Base-by-base conservation (phyloP, 2,888 invertebrate genomes). In the Mythimna loreyi region DNA sequence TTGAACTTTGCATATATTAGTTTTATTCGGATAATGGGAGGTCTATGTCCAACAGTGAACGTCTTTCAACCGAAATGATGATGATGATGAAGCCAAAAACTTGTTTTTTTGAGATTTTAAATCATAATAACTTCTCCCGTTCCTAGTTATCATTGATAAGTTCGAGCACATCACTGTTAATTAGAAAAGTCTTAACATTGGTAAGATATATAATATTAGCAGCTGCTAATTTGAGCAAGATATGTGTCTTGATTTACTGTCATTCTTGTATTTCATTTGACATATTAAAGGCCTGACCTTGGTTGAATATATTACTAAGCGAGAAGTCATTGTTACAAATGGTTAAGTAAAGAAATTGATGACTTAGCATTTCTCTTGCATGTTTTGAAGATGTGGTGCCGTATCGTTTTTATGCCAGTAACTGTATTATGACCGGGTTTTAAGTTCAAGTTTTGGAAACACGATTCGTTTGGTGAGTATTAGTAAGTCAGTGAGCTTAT, bases 391-490 rank as follows among this genome's bases (percentile, higher is more conserved):
- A 72, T 72, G 75, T 69, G 72, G 79, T 75, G 75, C 76, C 59
- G 66, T 85, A 84, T 82, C 72, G 69, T 59, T 67, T 64, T 72
- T 59, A 66, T 80, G 74, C 71, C 74, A 75, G 63, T 87, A 87
- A 87, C 87, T 86, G 88, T 87, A 81, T 67, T 78, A 58, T 84
- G 85, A 77, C 85, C 86, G 86, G 70, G 80, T 82, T 86, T 78
- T 43, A 25, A 56, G 72, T 84, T 82, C 82, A 72, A 81, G 84
- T 82, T 84, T 76, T 40, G 57, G 53, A 76, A 79, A 78, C 65
- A 64, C 30, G 74, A 72, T 72, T 69, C 55, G 57, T 62, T 66
- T 40, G 40, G 55, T 63, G 45, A 3, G 11, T 69, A 66, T 72
- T 61, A 59, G 60, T 75, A 19, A 70, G 55, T 50, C 56, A 64